Percentiles rank a stretch among this genome's conserved stretches.
phyloP scores from a whole-genome alignment of 1,140 invertebrate genomes.

The Ladona fulva region DNA sequence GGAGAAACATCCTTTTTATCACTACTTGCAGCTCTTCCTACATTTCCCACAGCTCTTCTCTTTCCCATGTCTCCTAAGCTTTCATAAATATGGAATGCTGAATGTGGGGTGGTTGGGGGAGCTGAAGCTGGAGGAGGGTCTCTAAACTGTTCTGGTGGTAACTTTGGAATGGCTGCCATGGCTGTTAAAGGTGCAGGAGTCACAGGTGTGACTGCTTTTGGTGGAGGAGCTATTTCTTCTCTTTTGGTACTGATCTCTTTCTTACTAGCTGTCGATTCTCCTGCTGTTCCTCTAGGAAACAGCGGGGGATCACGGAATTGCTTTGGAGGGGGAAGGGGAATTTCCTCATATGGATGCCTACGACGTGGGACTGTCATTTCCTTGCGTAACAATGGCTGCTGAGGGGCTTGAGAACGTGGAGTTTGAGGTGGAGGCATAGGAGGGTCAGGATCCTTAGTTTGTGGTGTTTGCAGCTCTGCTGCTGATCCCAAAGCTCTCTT shows the following conservation, averaged over 20 bases:
- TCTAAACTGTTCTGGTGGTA: slow-evolving; percentile 54
- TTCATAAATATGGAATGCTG: neutral
- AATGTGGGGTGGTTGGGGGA: neutral
- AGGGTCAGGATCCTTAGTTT: neutral
- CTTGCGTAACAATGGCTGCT: neutral
- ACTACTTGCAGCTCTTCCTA: neutral
- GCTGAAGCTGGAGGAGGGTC: slow-evolving; percentile 38
- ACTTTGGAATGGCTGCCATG: slow-evolving; percentile 29
- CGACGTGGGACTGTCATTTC: slow-evolving; percentile 24
- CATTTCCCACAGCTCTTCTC: neutral
- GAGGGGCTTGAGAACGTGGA: neutral
- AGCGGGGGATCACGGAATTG: slow-evolving; percentile 66
- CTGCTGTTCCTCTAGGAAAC: slow-evolving; percentile 28
- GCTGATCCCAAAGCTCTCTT: neutral
- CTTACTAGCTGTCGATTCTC: neutral
- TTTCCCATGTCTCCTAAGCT: neutral
- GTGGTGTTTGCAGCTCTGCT: neutral
- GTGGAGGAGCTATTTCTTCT: slow-evolving; percentile 63
- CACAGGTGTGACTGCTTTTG: slow-evolving; percentile 75
- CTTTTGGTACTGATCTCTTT: slow-evolving; percentile 31
- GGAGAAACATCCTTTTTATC: neutral
- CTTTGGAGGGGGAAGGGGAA: slow-evolving; percentile 66
- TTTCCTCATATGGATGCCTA: slow-evolving; percentile 60
- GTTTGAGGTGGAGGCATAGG: neutral
- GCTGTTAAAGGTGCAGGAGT: slow-evolving; percentile 49